Evolutionary conservation across 2,113 vertebrate genomes (phyloP).

Genomic region (Poeciliopsis retropinna): DNA sequence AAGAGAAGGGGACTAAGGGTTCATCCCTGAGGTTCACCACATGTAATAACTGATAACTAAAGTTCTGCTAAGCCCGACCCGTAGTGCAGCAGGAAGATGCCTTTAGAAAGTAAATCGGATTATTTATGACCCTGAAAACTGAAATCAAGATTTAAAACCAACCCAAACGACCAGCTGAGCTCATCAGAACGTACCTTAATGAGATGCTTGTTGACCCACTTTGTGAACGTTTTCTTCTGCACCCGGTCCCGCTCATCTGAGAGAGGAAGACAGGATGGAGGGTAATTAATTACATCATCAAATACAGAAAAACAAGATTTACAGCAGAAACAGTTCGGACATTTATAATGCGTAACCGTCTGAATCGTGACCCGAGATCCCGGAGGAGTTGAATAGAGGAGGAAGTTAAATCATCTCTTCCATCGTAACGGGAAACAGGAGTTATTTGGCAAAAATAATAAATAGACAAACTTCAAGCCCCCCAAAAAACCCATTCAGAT

Average conservation of each 20-base stretch:
- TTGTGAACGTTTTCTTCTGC: slow-evolving; percentile 99
- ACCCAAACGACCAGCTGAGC: not conserved
- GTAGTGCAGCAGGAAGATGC: not conserved
- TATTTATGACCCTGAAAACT: not conserved
- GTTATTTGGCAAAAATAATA: too few relatives aligned
- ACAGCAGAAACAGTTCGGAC: too few relatives aligned
- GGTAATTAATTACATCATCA: slow-evolving; percentile 44
- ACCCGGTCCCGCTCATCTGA: slow-evolving; percentile 97
- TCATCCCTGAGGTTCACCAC: not conserved
- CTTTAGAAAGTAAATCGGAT: not conserved
- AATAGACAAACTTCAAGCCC: too few relatives aligned
- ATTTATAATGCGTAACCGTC: too few relatives aligned
- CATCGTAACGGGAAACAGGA: too few relatives aligned
- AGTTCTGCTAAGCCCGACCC: too few relatives aligned
- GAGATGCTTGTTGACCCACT: slow-evolving; percentile 99
- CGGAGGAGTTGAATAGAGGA: too few relatives aligned
- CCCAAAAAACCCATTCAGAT: too few relatives aligned
- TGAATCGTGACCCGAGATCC: too few relatives aligned
- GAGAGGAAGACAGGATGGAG: slow-evolving; percentile 14
- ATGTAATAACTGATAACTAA: not conserved
- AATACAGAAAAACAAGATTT: not conserved
- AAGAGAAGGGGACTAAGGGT: not conserved
- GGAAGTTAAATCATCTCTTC: too few relatives aligned
- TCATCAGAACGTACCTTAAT: slow-evolving; percentile 87
- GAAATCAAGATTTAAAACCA: not conserved